phyloP scores from a whole-genome alignment of 1,140 invertebrate genomes.

The Vanessa atalanta region DNA sequence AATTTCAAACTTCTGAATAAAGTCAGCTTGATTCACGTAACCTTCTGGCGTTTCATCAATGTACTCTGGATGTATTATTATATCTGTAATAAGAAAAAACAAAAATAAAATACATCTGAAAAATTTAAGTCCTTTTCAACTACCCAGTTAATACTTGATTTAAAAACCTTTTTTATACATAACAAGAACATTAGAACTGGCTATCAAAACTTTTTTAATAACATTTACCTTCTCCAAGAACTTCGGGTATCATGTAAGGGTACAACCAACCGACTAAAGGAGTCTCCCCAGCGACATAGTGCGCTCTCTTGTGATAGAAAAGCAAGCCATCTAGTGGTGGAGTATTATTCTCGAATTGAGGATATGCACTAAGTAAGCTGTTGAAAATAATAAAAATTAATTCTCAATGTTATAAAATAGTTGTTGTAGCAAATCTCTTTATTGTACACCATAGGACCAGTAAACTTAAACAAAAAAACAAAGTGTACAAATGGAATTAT shows the following conservation, averaged over 20 bases:
- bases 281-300: conserved; percentile 89
- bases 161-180: neutral
- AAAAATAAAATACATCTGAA: neutral
- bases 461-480: no score
- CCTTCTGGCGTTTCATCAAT: conserved; percentile 68
- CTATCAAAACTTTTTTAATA: neutral
- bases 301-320: conserved; percentile 90
- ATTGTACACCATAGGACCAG: no score
- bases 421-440: no score
- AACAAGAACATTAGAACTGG: neutral
- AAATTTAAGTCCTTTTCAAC: neutral
- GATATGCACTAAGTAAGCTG: conserved; percentile 64
- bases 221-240: conserved; percentile 81
- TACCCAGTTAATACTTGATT: no score
- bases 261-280: conserved; percentile 95
- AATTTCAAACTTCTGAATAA: conserved; percentile 79
- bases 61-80: conserved; percentile 75
- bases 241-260: conserved; percentile 91
- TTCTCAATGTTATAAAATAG: no score
- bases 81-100: conserved; percentile 55
- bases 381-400: conserved; percentile 29
- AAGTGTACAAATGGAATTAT: no score
- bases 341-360: conserved; percentile 53
- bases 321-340: conserved; percentile 87
- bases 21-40: conserved; percentile 74